These are phyloP conservation scores for Pseudomyrmex gracilis DNA, from an alignment of 1,140 invertebrate genomes.

Conservation along the genomic window DNA sequence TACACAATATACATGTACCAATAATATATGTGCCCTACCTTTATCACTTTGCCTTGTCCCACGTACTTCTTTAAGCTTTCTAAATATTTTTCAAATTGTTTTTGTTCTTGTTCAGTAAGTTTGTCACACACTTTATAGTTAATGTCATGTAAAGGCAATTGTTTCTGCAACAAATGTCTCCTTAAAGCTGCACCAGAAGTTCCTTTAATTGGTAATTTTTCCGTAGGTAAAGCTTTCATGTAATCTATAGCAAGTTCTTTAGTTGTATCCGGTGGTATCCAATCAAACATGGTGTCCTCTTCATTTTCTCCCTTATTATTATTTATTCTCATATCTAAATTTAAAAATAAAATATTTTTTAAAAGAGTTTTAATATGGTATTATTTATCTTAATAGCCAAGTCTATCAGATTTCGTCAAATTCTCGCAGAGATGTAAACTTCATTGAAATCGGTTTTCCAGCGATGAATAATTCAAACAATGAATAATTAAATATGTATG, in stretches of 20 bases:
- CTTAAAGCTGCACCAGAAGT: slow-evolving; percentile 90
- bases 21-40: slow-evolving; percentile 74
- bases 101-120: slow-evolving; percentile 87
- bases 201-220: slow-evolving; percentile 91
- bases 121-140: slow-evolving; percentile 88
- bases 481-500: too few species aligned
- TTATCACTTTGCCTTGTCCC: slow-evolving; percentile 85
- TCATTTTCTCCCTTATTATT: slow-evolving; percentile 43
- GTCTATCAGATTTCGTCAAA: too few species aligned
- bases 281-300: slow-evolving; percentile 83
- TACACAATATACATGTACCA: background rate
- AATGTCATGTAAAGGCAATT: slow-evolving; percentile 93
- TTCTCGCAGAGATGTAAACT: too few species aligned
- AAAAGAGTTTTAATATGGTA: background rate
- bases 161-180: slow-evolving; percentile 91
- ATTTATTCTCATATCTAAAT: slow-evolving; percentile 61
- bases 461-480: too few species aligned
- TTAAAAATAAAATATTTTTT: slow-evolving; percentile 19
- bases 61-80: slow-evolving; percentile 86
- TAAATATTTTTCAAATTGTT: slow-evolving; percentile 86
- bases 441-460: too few species aligned
- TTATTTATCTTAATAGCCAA: too few species aligned
- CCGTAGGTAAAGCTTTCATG: slow-evolving; percentile 90
- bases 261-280: slow-evolving; percentile 85
- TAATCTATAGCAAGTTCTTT: slow-evolving; percentile 88